phyloP scores from a whole-genome alignment of 2,888 invertebrate species.

The Subacronicta megacephala region DNA sequence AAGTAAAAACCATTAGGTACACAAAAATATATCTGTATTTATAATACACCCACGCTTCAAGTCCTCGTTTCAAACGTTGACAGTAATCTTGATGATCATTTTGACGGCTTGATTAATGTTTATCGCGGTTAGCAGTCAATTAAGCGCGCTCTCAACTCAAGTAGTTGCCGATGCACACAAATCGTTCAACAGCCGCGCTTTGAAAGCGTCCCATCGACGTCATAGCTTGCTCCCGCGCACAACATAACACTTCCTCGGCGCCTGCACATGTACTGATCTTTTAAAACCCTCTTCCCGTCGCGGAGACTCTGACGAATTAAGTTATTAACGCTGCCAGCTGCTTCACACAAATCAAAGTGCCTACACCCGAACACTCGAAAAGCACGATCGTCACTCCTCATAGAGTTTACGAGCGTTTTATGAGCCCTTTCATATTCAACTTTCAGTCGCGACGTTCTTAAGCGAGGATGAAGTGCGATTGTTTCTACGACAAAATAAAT shows the following conservation, averaged over 20 bases:
- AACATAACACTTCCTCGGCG: conserved; percentile 77
- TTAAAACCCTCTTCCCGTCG: conserved; percentile 84
- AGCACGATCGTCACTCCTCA: conserved; percentile 75
- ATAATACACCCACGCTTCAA: conserved; percentile 9
- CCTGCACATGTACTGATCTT: conserved; percentile 78
- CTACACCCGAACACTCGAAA: conserved; percentile 76
- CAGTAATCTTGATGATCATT: conserved; percentile 53
- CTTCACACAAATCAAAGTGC: conserved; percentile 87
- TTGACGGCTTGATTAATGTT: conserved; percentile 67
- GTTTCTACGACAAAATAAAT: conserved; percentile 85
- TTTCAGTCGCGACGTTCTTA: conserved; percentile 74
- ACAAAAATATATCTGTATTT: conserved; percentile 25
- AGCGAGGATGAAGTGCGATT: conserved; percentile 72
- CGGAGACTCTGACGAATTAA: conserved; percentile 88
- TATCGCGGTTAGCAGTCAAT: conserved; percentile 76
- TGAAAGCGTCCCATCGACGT: conserved; percentile 60
- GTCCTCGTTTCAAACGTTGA: conserved; percentile 28
- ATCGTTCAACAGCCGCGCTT: conserved; percentile 76
- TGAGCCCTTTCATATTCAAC: conserved; percentile 85
- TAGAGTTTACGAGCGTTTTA: conserved; percentile 85
- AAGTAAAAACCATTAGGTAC: too few species aligned
- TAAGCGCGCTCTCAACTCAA: conserved; percentile 68
- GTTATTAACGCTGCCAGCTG: conserved; percentile 88
- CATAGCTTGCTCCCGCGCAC: conserved; percentile 75
- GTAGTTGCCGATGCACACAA: conserved; percentile 78